These are phyloP conservation scores for Urosaurus nigricauda DNA, from an alignment of 2,797 vertebrate genomes.

Conservation along the genomic window DNA sequence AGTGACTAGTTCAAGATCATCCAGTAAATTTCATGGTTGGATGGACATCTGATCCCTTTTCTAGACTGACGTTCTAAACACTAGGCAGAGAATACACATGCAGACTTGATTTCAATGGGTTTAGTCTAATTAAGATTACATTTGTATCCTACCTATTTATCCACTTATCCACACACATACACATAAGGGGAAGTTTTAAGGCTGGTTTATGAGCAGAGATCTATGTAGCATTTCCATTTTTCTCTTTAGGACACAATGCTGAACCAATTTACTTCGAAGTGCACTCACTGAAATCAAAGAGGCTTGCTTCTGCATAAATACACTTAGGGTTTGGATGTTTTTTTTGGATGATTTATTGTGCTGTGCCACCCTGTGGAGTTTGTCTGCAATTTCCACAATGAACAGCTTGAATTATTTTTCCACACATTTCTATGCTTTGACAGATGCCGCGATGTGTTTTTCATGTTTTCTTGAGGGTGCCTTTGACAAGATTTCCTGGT, in stretches of 20 bases:
- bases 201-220: conserved; percentile 8
- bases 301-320: background rate
- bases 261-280: background rate
- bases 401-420: conserved; percentile 42
- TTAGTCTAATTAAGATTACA: too few relatives aligned
- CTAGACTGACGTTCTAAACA: background rate
- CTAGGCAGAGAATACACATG: background rate
- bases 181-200: background rate
- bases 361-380: conserved; percentile 73
- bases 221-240: background rate
- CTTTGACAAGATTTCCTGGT: conserved; percentile 64
- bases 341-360: conserved; percentile 49
- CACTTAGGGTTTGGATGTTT: conserved; percentile 1
- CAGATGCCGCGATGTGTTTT: conserved; percentile 66
- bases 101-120: background rate
- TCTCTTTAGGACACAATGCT: background rate
- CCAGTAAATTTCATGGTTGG: background rate
- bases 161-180: background rate
- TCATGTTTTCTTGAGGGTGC: conserved; percentile 66
- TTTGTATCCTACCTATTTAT: background rate
- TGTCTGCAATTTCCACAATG: conserved; percentile 28
- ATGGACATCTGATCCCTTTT: background rate
- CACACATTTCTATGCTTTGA: conserved; percentile 52
- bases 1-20: background rate
- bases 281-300: background rate